A percentile compares a stretch with the other conserved stretches of the same genome.
Conservation (phyloP, 2,113 vertebrate genomes). For the Phalacrocorax aristotelis region DNA sequence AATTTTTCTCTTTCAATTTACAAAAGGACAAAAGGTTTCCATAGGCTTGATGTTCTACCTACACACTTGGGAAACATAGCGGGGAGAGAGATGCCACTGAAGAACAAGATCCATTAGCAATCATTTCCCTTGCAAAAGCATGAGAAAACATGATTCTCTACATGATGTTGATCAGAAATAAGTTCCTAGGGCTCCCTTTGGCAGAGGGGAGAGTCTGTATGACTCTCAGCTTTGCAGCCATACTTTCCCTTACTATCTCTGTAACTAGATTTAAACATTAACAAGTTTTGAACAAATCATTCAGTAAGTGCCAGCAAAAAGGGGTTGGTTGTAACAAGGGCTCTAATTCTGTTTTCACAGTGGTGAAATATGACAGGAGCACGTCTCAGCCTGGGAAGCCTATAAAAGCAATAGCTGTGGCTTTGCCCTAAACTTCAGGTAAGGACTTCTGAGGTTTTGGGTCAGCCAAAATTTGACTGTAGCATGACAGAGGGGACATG, state of each 20-base stretch:
- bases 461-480: background rate
- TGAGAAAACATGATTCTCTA: background rate
- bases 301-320: background rate
- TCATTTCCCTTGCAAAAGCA: background rate
- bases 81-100: background rate
- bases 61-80: background rate
- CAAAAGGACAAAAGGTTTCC: constrained; percentile 21
- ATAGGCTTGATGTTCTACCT: background rate
- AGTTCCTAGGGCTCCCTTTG: background rate
- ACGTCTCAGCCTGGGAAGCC: background rate
- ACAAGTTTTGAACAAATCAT: background rate
- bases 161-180: background rate
- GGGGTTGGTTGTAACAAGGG: background rate
- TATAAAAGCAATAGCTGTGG: background rate
- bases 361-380: background rate
- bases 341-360: background rate
- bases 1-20: background rate
- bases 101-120: background rate
- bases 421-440: background rate
- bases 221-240: background rate
- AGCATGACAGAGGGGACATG: background rate
- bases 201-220: background rate
- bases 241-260: background rate
- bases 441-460: background rate
- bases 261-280: background rate